phyloP scores from a whole-genome alignment of 1,140 invertebrate genomes.

The Rhizoglyphus robini region DNA sequence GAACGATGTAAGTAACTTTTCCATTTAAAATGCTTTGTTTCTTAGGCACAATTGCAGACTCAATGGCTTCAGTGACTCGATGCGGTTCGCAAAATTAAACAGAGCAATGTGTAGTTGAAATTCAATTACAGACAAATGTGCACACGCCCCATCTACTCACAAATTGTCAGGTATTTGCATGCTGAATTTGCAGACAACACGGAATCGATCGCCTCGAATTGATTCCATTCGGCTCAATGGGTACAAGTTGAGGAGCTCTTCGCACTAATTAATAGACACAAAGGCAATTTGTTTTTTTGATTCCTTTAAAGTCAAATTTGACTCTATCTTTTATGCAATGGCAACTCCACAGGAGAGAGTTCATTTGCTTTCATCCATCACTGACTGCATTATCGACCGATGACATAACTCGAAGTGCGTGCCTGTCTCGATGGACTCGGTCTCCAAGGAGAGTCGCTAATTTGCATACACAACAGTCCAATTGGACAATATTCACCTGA shows the following conservation, averaged over 20 bases:
- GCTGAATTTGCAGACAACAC: background rate
- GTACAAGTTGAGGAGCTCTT: background rate
- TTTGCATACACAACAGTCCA: background rate
- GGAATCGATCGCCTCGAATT: background rate
- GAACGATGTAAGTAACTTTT: too few relatives aligned
- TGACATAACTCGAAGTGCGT: background rate
- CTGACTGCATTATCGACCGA: slow-evolving; percentile 1
- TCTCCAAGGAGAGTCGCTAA: slow-evolving; percentile 5
- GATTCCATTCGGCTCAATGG: background rate
- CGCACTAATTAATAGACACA: slow-evolving; percentile 8
- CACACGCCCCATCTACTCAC: too few relatives aligned
- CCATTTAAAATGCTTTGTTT: too few relatives aligned
- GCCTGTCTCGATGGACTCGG: background rate
- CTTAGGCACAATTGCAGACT: too few relatives aligned
- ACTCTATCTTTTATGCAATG: background rate
- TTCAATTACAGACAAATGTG: too few relatives aligned
- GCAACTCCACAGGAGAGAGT: background rate
- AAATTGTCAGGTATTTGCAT: too few relatives aligned
- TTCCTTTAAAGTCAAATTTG: background rate
- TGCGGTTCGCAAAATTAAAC: too few relatives aligned
- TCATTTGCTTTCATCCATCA: background rate
- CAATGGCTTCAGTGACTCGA: too few relatives aligned
- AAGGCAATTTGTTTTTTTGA: slow-evolving; percentile 2
- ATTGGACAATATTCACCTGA: background rate
- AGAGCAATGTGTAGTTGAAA: too few relatives aligned